Base-by-base conservation (phyloP, 2,888 invertebrate genomes). In the Alentia gelatinosa region DNA sequence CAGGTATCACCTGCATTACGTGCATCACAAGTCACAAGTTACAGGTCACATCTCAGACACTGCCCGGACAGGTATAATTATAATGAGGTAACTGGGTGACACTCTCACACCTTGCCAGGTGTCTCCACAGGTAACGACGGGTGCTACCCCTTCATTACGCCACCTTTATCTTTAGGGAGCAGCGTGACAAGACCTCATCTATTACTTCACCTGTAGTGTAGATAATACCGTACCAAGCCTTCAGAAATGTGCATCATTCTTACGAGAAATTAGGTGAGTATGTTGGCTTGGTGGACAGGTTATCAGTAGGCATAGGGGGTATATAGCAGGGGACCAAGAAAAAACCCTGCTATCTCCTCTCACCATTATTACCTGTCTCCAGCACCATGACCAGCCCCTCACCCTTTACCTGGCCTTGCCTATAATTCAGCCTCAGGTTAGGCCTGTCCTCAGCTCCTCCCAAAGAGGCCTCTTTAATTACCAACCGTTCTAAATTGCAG, bases 191-290 rank as follows among this genome's bases (percentile, higher is more conserved):
- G n/a, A n/a, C 56, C 19, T n/a, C 56, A 56, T 56, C 56, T 56
- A 56, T 56, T 56, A 56, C 56, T n/a, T 56, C 56, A 56, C 56
- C 56, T 56, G 56, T 56, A 56, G 56, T 56, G 56, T 56, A 56
- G 56, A 56, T n/a, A 56, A 56, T 56, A 56, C n/a, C 56, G 19
- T 56, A 56, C 56, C 56, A 56, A 19, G n/a, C 56, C 56, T 56
- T 19, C n/a, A 56, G 56, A 19, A 19, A 56, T n/a, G 56, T 56
- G 56, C 56, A 19, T 3, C 19, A 19, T n/a, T 56, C 56, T 56
- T 56, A 56, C n/a, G 56, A n/a, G n/a, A 12, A 56, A 56, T 56
- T 56, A 56, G 5, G 56, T 56, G n/a, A 4, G 56, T 1, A n/a
- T n/a, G n/a, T 19, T 56, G 56, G 23, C 56, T 56, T 56, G 56